phyloP scores from a whole-genome alignment of 1,140 invertebrate genomes.

The Conopomorpha cramerella region DNA sequence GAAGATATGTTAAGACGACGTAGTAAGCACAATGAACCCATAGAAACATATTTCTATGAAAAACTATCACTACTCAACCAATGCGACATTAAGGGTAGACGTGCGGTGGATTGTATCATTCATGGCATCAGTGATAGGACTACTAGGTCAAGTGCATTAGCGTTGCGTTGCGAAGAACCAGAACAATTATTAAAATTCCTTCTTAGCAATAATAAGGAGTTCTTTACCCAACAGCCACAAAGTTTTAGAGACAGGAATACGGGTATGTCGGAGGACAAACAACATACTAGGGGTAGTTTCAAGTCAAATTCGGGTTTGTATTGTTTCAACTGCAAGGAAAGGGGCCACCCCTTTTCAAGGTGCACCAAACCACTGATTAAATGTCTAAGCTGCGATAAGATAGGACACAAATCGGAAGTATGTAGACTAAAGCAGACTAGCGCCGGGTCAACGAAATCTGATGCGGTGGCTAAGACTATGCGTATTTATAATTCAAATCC shows the following conservation, averaged over 20 bases:
- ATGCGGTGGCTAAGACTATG: not conserved
- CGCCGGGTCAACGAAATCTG: not conserved
- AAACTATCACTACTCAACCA: conserved; percentile 2
- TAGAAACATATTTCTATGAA: conserved; percentile 4
- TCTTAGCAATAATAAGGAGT: conserved; percentile 4
- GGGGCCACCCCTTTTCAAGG: not conserved
- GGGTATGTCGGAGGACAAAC: not conserved
- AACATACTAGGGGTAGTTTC: not conserved
- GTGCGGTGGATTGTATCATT: conserved; percentile 6
- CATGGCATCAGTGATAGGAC: conserved; percentile 6
- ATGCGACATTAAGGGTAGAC: conserved; percentile 1
- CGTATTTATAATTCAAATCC: not conserved
- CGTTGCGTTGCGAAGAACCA: conserved; percentile 1
- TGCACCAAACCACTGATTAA: not conserved
- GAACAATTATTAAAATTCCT: conserved; percentile 5
- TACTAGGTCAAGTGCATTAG: conserved; percentile 4
- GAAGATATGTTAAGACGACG: conserved; percentile 4
- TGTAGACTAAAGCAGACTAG: not conserved
- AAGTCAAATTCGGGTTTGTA: not conserved
- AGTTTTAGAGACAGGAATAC: conserved; percentile 1
- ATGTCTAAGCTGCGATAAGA: not conserved
- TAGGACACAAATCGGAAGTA: not conserved
- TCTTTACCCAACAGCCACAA: not conserved
- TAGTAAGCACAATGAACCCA: conserved; percentile 1
- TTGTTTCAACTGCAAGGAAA: not conserved